A percentile compares a stretch with the other conserved stretches of the same genome.
These are phyloP conservation scores for Muntiacus muntjak DNA, from an alignment of 2,113 vertebrate genomes.

Conservation along the genomic window DNA sequence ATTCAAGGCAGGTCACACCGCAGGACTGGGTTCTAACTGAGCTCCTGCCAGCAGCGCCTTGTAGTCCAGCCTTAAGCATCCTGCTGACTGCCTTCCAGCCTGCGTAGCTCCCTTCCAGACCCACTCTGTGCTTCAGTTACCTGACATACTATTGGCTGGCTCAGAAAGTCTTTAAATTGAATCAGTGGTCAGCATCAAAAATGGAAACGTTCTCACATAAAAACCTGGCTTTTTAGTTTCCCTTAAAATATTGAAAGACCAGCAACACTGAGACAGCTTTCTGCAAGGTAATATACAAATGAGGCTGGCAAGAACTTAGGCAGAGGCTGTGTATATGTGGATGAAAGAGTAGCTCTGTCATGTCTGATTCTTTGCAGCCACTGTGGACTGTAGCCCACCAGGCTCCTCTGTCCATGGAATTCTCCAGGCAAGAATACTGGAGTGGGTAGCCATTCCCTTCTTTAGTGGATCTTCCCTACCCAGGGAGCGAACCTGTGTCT, in stretches of 20 bases:
- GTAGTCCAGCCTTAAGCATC: background rate
- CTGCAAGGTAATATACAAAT: background rate
- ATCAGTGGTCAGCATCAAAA: background rate
- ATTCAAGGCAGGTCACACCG: background rate
- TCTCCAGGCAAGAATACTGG: background rate
- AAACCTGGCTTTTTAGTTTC: background rate
- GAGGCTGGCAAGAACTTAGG: background rate
- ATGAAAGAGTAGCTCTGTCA: background rate
- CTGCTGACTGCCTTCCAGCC: rapidly evolving
- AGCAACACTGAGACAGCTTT: background rate
- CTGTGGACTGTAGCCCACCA: background rate
- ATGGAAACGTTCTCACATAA: background rate
- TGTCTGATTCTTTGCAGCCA: background rate
- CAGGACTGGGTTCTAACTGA: background rate
- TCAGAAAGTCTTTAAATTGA: background rate
- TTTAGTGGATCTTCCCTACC: background rate
- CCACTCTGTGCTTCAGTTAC: rapidly evolving
- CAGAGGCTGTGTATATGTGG: background rate
- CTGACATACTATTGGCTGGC: no score
- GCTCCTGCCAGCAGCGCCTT: rapidly evolving
- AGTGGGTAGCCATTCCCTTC: background rate
- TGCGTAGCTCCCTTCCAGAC: background rate
- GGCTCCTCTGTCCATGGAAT: background rate
- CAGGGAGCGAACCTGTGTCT: background rate
- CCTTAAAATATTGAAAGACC: background rate